Evolutionary conservation across 2,797 vertebrate genomes (phyloP).

Genomic region (Argya squamiceps): DNA sequence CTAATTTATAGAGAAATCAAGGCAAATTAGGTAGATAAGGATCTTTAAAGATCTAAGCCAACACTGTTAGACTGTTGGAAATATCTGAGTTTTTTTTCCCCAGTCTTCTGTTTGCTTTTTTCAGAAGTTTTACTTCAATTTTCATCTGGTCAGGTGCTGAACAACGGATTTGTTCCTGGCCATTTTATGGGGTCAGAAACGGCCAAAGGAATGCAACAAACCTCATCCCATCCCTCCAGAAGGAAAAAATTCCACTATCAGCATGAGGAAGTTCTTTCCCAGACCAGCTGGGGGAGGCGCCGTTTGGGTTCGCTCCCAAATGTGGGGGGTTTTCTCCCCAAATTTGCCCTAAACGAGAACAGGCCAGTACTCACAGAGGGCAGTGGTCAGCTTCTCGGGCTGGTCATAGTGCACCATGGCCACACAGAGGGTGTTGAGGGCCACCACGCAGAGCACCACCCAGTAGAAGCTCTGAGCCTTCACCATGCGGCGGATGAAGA

Average conservation of each 20-base stretch:
- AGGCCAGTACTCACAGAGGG: conserved; percentile 83
- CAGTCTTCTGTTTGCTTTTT: neutral
- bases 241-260: neutral
- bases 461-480: conserved; percentile 98
- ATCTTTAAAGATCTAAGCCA: neutral
- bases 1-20: conserved; percentile 8
- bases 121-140: neutral
- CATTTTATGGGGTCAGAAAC: neutral
- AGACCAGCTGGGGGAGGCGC: no score
- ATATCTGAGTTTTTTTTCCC: neutral
- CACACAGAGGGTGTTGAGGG: conserved; percentile 93
- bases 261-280: no score
- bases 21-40: neutral
- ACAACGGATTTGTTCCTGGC: neutral
- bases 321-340: no score
- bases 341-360: no score
- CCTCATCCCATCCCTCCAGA: neutral
- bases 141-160: neutral
- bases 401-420: conserved; percentile 97
- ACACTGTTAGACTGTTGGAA: neutral
- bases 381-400: conserved; percentile 90
- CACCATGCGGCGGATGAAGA: conserved; percentile 94
- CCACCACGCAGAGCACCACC: conserved; percentile 92
- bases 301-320: no score
- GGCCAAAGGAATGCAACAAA: neutral